Conservation (phyloP, 2,113 vertebrate genomes). For the Varanus komodoensis region DNA sequence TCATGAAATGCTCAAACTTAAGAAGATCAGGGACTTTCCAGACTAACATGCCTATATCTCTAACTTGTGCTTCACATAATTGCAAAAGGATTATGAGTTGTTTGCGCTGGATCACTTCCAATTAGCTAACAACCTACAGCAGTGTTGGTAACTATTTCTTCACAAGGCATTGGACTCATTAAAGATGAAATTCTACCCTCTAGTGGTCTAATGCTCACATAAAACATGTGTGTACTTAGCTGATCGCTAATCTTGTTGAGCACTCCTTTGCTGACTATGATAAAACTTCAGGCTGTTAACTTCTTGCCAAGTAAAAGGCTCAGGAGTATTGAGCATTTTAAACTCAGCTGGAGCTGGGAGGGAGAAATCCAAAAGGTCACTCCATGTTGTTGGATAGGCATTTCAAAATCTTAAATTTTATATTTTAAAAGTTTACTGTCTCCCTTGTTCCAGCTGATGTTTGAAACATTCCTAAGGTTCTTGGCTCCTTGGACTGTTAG, state of each 20-base stretch:
- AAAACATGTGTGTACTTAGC: background rate
- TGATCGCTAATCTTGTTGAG: background rate
- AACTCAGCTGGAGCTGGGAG: background rate
- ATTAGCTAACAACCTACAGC: background rate
- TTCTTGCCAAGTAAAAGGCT: background rate
- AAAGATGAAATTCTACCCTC: slow-evolving; percentile 55
- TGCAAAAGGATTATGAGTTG: background rate
- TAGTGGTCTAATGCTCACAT: slow-evolving; percentile 27
- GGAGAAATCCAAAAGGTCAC: background rate
- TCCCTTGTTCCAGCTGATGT: background rate
- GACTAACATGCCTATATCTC: too few species aligned
- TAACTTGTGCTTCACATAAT: background rate
- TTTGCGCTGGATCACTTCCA: background rate
- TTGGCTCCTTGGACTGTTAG: background rate
- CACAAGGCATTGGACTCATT: background rate
- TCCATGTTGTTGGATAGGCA: background rate
- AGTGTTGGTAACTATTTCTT: background rate
- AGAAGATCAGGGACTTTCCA: rapidly evolving
- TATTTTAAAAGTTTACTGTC: background rate
- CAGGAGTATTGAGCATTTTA: background rate
- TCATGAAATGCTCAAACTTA: background rate
- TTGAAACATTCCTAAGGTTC: background rate
- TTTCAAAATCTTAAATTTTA: background rate
- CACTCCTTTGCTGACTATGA: background rate
- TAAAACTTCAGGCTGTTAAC: background rate